phyloP scores from a whole-genome alignment of 1,140 invertebrate genomes.

The Temnothorax nylanderi region DNA sequence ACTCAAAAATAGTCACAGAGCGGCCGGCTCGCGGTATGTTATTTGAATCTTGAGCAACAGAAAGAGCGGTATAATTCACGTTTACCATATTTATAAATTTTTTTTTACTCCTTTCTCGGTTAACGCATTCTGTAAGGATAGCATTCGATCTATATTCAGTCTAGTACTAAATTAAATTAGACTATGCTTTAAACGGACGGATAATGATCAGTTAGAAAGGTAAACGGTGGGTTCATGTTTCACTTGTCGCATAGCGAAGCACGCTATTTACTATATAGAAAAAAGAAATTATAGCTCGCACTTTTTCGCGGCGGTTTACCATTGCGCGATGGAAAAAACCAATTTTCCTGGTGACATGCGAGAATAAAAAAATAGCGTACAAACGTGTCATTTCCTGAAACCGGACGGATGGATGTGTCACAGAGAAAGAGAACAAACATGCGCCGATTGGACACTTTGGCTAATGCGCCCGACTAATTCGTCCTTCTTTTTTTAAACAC shows the following conservation, averaged over 20 bases:
- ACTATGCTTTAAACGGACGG: background rate
- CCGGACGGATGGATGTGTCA: conserved; percentile 39
- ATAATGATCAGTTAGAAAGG: conserved; percentile 24
- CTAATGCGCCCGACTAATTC: conserved; percentile 9
- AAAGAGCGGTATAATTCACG: background rate
- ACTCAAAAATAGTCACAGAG: conserved; percentile 2
- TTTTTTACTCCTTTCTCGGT: background rate
- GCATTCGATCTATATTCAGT: background rate
- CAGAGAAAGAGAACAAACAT: conserved; percentile 61
- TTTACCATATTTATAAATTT: background rate
- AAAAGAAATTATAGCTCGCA: conserved; percentile 42
- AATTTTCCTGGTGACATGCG: conserved; percentile 71
- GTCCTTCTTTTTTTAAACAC: conserved; percentile 5
- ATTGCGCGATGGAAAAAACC: conserved; percentile 71
- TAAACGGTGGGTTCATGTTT: conserved; percentile 60
- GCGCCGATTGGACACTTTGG: conserved; percentile 67
- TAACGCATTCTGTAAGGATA: background rate
- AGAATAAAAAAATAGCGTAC: conserved; percentile 50
- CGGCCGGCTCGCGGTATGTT: background rate
- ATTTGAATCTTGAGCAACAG: conserved; percentile 7
- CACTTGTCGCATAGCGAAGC: conserved; percentile 63
- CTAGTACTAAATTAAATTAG: conserved; percentile 26
- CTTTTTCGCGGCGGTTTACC: conserved; percentile 70
- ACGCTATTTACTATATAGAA: conserved; percentile 62
- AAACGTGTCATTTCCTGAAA: conserved; percentile 72